Conservation (phyloP, 2,888 invertebrate species). For the Trichogramma dendrolimi region DNA sequence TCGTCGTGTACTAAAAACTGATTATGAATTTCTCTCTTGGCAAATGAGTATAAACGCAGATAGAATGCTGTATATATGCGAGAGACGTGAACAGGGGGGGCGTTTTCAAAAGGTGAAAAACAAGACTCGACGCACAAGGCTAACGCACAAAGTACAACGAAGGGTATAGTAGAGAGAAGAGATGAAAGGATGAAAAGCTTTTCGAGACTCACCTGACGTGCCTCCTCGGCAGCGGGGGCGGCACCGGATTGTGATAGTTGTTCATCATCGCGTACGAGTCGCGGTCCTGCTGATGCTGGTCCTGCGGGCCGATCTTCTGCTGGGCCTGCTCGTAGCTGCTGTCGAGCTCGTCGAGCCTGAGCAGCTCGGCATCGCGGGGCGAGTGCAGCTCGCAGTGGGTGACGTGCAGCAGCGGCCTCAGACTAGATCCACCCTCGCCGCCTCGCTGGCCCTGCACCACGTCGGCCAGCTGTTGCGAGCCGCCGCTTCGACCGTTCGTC, state of each 20-base stretch:
- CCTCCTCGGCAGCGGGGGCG: slow-evolving; percentile 48
- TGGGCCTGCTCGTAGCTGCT: slow-evolving; percentile 39
- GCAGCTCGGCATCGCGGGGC: slow-evolving; percentile 48
- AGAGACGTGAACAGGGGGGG: background rate
- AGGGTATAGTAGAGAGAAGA: background rate
- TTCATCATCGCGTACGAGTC: slow-evolving; percentile 50
- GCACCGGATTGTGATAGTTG: slow-evolving; percentile 49
- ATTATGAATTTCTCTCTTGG: too few species aligned
- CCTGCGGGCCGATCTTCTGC: slow-evolving; percentile 29
- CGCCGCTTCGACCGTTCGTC: slow-evolving; percentile 27
- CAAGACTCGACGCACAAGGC: background rate
- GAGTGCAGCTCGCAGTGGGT: slow-evolving; percentile 50
- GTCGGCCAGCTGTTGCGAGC: slow-evolving; percentile 34
- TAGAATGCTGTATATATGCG: too few species aligned
- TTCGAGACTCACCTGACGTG: slow-evolving; percentile 47
- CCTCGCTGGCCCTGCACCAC: slow-evolving; percentile 38
- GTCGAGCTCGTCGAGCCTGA: slow-evolving; percentile 49
- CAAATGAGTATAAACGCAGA: too few species aligned
- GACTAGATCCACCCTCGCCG: slow-evolving; percentile 46
- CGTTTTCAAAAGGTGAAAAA: background rate
- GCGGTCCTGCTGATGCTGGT: slow-evolving; percentile 35
- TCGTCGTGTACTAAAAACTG: too few species aligned
- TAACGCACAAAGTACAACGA: background rate
- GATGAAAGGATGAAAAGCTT: background rate
- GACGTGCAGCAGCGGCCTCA: slow-evolving; percentile 48